Evolutionary conservation across 2,888 invertebrate species (phyloP), one percentile per base, ranked within the genome.

Genomic region (Polymixis flavicincta): DNA sequence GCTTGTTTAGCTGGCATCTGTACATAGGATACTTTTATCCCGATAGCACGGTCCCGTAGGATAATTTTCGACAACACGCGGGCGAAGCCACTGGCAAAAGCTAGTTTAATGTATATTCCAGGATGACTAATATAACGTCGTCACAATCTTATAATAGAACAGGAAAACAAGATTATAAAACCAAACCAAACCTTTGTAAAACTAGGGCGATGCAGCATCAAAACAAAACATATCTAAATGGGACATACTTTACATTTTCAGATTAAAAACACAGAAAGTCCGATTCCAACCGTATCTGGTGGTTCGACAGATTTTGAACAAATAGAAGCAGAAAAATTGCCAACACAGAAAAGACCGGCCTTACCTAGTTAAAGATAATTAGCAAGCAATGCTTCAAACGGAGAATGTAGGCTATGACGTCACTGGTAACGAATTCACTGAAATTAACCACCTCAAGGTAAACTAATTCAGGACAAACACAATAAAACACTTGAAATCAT

Each of bases 391-490:
- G 50, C 7, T 17, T 50, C 6, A 50, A 50, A 17, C 17, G 50
- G 6, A 50, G 6, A 61, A 25, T 25, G 84, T 85, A 73, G 91
- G 92, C 74, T 90, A 92, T 84, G 64, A 80, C 19, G 92, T 92
- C 32, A n/a, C n/a, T 52, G 91, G 93, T 77, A 92, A 92, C 87
- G 92, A 94, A 17, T 63, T 6, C 52, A 59, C 77, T 57, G 77
- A 79, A 83, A 59, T 84, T 72, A 71, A 87, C 13, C 57, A 7
- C 25, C 48, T 64, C 25, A 50, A 64, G 52, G 32, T 50, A 11
- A 64, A 82, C 68, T 63, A 70, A 79, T 72, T 60, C 65, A 71
- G 14, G 88, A 88, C 75, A 84, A 45, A 45, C 0, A 45, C 9
- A 45, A 42, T 11, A 9, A 42, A 45, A 11, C 3, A 13, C 3